phyloP scores from a whole-genome alignment of 2,888 invertebrate species.

The Drosophila setosimentum region DNA sequence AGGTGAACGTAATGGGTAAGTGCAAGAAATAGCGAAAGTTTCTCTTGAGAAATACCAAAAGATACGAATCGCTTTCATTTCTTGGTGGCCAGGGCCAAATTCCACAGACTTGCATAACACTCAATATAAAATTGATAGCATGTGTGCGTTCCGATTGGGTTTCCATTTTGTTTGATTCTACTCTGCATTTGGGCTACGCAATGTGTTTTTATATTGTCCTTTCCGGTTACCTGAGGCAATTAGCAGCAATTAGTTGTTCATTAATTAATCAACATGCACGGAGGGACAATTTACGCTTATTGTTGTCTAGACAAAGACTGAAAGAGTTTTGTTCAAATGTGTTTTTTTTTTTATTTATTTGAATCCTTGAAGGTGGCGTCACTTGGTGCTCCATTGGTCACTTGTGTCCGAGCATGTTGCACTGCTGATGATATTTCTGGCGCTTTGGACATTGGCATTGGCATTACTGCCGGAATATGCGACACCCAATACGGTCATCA shows the following conservation, averaged over 20 bases:
- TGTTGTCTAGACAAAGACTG: not conserved
- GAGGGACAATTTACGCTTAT: constrained; percentile 14
- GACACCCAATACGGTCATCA: constrained; percentile 77
- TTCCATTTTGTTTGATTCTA: constrained; percentile 38
- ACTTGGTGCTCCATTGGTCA: constrained; percentile 81
- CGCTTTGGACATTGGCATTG: constrained; percentile 84
- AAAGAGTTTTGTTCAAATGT: constrained; percentile 4
- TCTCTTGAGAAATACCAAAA: constrained; percentile 26
- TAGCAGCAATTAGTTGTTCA: constrained; percentile 57
- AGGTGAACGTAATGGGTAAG: constrained; percentile 63
- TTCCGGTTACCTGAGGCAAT: constrained; percentile 35
- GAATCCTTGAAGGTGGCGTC: constrained; percentile 81
- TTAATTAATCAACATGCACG: constrained; percentile 48
- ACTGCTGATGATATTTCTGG: constrained; percentile 82
- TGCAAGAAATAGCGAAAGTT: constrained; percentile 63
- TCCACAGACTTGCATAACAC: constrained; percentile 52
- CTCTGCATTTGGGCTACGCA: too few relatives aligned
- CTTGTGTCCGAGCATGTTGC: constrained; percentile 83
- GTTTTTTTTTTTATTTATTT: not conserved
- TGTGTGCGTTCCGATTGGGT: constrained; percentile 38
- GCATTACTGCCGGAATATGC: constrained; percentile 82
- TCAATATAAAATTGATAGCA: constrained; percentile 45
- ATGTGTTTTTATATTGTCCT: constrained; percentile 35
- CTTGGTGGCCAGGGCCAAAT: constrained; percentile 61
- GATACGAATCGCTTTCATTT: constrained; percentile 1